Percentiles rank a stretch among this genome's conserved stretches.
These are phyloP conservation scores for Nephrocerus scutellatus DNA, from an alignment of 2,888 invertebrate genomes.

Conservation along the genomic window DNA sequence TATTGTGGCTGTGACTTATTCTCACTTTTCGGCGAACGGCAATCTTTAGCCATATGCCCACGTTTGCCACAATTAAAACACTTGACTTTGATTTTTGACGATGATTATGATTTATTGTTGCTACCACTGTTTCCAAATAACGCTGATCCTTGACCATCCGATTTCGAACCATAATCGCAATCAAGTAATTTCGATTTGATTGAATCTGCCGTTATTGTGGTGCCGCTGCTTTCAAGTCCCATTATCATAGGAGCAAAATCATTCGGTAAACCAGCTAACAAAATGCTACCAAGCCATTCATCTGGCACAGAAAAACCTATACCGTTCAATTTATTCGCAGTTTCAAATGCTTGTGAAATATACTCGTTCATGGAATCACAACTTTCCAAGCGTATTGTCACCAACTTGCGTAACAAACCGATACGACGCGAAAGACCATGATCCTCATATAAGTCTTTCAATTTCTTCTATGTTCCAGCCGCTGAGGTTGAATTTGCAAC, in stretches of 20 bases:
- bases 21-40: slow-evolving; percentile 12
- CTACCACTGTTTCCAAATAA: no score
- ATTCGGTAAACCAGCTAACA: slow-evolving; percentile 26
- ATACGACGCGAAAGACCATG: slow-evolving; percentile 19
- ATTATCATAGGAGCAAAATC: slow-evolving; percentile 31
- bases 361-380: slow-evolving; percentile 15
- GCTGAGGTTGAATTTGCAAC: slow-evolving; percentile 10
- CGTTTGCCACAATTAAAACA: no score
- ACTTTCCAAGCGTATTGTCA: slow-evolving; percentile 13
- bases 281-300: slow-evolving; percentile 15
- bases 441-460: slow-evolving; percentile 17
- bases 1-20: slow-evolving; percentile 9
- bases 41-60: no score
- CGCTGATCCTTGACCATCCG: no score
- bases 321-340: slow-evolving; percentile 13
- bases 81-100: no score
- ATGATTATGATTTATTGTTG: no score
- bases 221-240: slow-evolving; percentile 26
- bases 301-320: slow-evolving; percentile 15
- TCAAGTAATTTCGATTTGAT: slow-evolving; percentile 16
- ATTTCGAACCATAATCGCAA: no score
- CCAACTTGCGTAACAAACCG: slow-evolving; percentile 14
- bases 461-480: slow-evolving; percentile 13
- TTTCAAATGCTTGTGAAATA: slow-evolving; percentile 11
- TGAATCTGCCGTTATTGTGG: slow-evolving; percentile 15